Evolutionary conservation across 2,888 invertebrate genomes (phyloP).

Genomic region (Scrobipalpa costella): DNA sequence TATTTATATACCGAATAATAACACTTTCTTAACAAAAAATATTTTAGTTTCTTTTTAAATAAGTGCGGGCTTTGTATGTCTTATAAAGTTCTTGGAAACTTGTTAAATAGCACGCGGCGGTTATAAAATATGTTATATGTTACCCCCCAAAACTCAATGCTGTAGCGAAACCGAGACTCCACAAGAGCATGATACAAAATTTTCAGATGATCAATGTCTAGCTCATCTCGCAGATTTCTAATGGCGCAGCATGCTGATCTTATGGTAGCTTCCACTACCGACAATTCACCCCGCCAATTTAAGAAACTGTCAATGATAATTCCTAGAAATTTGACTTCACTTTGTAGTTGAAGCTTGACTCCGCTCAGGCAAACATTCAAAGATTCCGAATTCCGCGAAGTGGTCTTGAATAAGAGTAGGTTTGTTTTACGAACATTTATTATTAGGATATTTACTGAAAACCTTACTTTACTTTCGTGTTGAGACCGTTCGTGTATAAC

Average conservation of each 20-base stretch:
- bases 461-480: no score
- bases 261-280: not conserved
- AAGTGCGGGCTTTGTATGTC: not conserved
- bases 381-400: no score
- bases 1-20: no score
- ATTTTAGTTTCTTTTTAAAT: no score
- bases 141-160: constrained; percentile 29
- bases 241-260: constrained; percentile 28
- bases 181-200: constrained; percentile 29
- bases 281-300: constrained; percentile 4
- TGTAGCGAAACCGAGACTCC: no score
- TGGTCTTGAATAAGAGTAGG: no score
- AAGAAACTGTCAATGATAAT: not conserved
- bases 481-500: no score
- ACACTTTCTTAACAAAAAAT: no score
- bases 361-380: not conserved
- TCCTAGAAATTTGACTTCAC: constrained; percentile 12
- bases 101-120: not conserved
- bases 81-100: not conserved
- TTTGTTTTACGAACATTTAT: no score
- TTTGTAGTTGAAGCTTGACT: no score
- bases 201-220: constrained; percentile 22
- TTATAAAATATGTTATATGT: no score
- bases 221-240: constrained; percentile 28
- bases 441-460: no score